Evolutionary conservation across 1,140 invertebrate genomes (phyloP).

Genomic region (Drosophila melanogaster): DNA sequence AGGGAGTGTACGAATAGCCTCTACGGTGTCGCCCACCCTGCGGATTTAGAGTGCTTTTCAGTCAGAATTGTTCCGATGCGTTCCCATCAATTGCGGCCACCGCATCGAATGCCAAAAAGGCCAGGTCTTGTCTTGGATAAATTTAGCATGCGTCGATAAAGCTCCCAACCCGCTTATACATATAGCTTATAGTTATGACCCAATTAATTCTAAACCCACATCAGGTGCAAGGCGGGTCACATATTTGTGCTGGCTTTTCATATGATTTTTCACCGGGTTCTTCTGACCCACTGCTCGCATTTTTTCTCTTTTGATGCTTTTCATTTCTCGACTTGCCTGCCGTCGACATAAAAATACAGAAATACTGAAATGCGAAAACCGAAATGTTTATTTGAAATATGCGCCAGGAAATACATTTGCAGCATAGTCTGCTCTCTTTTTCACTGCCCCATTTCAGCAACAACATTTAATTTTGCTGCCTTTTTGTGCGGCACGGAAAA

Average conservation of each 20-base stretch:
- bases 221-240: slow-evolving; percentile 6
- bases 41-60: not conserved
- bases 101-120: slow-evolving; percentile 2
- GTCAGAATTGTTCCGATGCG: not conserved
- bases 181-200: slow-evolving; percentile 48
- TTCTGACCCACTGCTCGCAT: slow-evolving; percentile 17
- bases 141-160: slow-evolving; percentile 10
- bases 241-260: slow-evolving; percentile 59
- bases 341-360: slow-evolving; percentile 21
- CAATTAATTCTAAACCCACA: slow-evolving; percentile 77
- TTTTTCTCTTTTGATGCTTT: slow-evolving; percentile 42
- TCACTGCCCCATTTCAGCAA: slow-evolving; percentile 21
- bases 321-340: slow-evolving; percentile 28
- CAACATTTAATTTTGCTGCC: slow-evolving; percentile 69
- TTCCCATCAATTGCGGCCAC: slow-evolving; percentile 8
- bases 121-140: not conserved
- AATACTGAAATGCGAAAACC: slow-evolving; percentile 39
- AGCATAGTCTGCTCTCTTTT: slow-evolving; percentile 3
- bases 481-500: slow-evolving; percentile 76
- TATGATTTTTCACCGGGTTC: slow-evolving; percentile 41
- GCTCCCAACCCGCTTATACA: no score
- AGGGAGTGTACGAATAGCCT: not conserved
- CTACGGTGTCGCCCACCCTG: not conserved
- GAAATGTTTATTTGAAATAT: slow-evolving; percentile 79
- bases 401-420: slow-evolving; percentile 75